Evolutionary conservation across 2,888 invertebrate genomes (phyloP), one percentile per base, ranked within the genome.

Genomic region (Dicycla oo): DNA sequence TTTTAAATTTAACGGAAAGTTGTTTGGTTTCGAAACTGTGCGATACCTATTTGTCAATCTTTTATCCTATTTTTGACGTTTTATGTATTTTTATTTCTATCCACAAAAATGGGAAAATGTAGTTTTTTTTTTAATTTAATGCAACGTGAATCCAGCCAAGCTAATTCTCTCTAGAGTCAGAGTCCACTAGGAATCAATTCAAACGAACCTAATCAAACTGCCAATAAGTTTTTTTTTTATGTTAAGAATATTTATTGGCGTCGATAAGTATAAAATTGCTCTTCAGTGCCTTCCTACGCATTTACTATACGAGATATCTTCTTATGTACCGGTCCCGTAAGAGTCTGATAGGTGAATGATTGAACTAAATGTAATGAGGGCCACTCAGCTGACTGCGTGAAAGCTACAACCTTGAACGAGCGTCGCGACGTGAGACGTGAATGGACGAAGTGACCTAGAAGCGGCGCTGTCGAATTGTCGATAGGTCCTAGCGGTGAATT

Each of bases 401-500:
- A 94, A 94, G 93, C 91, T 85, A 69, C 88, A 93, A 92, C 94
- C 94, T 94, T 94, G 94, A 91, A 91, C 88, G 88, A 78, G 85
- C 88, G 84, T 81, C 86, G 86, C 88, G 77, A 86, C 87, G 54
- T 93, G 93, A 93, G 49, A 23, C 51, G 91, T 93, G 93, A 93
- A 93, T 92, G 92, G 92, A 86, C 90, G 85, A 86, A 82, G 79
- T 89, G 93, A 91, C 94, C 93, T 92, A 93, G 90, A 92, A 92
- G 89, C 89, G 88, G 89, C 90, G 90, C 81, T 84, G 85, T 86
- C 88, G 88, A 83, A 80, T 72, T 72, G 73, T 66, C 74, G 88
- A 90, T 88, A 79, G 74, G 80, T 68, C 75, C 66, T 81, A 84
- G 79, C 84, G 75, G 86, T 85, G 74, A 77, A 83, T 85, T 79